These are phyloP conservation scores for Eospalax fontanierii DNA, from an alignment of 2,797 vertebrate species.

Conservation along the genomic window DNA sequence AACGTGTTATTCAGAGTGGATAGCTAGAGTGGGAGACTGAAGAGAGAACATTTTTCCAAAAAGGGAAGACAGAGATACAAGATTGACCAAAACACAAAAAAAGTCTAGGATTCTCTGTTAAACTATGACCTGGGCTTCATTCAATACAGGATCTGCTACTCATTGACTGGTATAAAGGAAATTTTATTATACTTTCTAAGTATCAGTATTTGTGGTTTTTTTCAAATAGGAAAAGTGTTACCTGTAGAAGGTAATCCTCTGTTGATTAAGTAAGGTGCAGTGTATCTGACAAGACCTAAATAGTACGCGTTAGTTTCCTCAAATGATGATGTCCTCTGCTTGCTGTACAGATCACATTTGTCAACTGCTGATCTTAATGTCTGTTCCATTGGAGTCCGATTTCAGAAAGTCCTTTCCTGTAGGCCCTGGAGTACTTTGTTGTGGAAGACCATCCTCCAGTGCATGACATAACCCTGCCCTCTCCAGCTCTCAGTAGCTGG, in stretches of 20 bases:
- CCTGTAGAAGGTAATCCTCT: background rate
- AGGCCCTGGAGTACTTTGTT: background rate
- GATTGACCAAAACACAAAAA: background rate
- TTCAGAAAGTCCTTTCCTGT: no score
- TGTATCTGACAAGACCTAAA: no score
- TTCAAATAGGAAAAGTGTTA: conserved; percentile 37
- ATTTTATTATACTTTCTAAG: conserved; percentile 15
- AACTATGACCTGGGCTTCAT: background rate
- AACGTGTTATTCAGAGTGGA: background rate
- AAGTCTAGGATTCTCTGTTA: conserved; percentile 6
- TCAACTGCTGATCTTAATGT: no score
- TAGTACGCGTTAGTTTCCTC: background rate
- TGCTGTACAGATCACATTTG: no score
- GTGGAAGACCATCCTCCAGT: background rate
- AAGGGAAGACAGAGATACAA: background rate
- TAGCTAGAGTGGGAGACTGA: background rate
- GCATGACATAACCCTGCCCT: background rate
- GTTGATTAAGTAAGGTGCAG: background rate
- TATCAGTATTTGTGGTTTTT: conserved; percentile 7
- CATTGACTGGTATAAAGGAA: conserved; percentile 2
- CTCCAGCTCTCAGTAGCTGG: background rate
- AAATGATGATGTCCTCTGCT: no score
- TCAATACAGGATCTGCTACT: background rate
- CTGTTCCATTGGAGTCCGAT: no score
- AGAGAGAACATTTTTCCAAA: background rate